A percentile compares a stretch with the other conserved stretches of the same genome.
Conservation (phyloP, 2,113 vertebrate species). For the Equus quagga region DNA sequence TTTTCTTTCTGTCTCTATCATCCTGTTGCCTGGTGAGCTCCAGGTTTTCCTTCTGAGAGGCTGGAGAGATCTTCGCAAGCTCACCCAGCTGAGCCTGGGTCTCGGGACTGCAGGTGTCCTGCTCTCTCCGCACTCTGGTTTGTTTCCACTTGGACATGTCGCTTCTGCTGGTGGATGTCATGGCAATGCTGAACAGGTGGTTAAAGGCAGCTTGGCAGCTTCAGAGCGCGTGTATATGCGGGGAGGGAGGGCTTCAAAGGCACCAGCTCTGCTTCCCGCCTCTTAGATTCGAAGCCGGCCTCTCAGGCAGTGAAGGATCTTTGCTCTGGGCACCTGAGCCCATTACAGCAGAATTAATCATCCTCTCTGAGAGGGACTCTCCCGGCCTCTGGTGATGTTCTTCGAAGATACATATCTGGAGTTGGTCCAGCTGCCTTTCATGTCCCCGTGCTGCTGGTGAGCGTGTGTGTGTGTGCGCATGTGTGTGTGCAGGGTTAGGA, state of each 20-base stretch:
- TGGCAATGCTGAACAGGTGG: background rate
- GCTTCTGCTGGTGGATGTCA: background rate
- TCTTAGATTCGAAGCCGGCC: constrained; percentile 41
- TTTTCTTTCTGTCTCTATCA: background rate
- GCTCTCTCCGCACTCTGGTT: background rate
- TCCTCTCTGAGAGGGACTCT: background rate
- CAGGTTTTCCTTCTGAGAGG: background rate
- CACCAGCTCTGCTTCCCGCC: background rate
- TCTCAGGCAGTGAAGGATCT: background rate
- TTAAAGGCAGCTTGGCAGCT: background rate
- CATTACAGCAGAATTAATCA: background rate
- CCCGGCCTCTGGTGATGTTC: background rate
- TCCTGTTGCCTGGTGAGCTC: background rate
- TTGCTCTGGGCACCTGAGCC: background rate
- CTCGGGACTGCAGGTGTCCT: background rate
- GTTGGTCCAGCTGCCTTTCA: background rate
- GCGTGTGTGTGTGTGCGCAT: background rate
- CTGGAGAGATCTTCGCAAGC: background rate
- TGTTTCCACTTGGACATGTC: background rate
- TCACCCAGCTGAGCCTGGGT: background rate
- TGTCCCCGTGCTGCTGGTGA: background rate
- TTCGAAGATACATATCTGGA: background rate
- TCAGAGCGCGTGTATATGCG: background rate
- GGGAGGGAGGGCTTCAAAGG: background rate
- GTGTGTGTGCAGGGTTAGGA: background rate